Conservation (phyloP, 2,888 invertebrate species). For the Listrodromus nycthemerus region DNA sequence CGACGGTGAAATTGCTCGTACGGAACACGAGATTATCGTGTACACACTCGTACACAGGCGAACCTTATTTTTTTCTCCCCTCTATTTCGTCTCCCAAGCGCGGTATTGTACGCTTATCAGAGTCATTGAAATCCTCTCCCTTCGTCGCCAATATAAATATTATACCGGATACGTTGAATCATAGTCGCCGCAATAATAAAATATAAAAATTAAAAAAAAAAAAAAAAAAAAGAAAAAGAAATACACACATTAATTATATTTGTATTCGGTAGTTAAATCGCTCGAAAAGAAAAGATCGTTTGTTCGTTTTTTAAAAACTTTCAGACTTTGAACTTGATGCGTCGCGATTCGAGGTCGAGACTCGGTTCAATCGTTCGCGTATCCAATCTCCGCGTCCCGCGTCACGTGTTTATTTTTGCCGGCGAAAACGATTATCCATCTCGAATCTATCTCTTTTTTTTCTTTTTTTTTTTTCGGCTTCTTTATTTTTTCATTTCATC, state of each 20-base stretch:
- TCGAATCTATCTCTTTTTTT: conserved; percentile 25
- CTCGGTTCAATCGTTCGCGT: conserved; percentile 18
- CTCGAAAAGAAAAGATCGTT: neutral
- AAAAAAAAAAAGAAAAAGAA: no score
- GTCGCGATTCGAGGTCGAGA: conserved; percentile 32
- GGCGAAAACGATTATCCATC: conserved; percentile 50
- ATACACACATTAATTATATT: neutral
- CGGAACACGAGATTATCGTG: neutral
- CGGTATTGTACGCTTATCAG: neutral
- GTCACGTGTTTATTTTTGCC: conserved; percentile 56
- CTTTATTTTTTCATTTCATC: conserved; percentile 39
- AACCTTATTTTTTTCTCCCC: neutral
- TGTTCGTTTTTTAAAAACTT: neutral
- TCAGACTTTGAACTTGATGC: conserved; percentile 62
- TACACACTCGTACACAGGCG: neutral
- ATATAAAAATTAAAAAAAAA: neutral
- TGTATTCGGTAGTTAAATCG: neutral
- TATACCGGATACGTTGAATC: neutral
- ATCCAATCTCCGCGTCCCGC: conserved; percentile 14
- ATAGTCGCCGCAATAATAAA: neutral
- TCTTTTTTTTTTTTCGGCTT: conserved; percentile 33
- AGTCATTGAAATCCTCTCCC: conserved; percentile 1
- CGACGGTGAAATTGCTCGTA: conserved; percentile 2
- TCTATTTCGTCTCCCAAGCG: neutral
- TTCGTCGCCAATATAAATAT: neutral